A percentile compares a stretch with the other conserved stretches of the same genome.
Conservation (phyloP, 23 tunicate genomes). For the Ascidia mentula region DNA sequence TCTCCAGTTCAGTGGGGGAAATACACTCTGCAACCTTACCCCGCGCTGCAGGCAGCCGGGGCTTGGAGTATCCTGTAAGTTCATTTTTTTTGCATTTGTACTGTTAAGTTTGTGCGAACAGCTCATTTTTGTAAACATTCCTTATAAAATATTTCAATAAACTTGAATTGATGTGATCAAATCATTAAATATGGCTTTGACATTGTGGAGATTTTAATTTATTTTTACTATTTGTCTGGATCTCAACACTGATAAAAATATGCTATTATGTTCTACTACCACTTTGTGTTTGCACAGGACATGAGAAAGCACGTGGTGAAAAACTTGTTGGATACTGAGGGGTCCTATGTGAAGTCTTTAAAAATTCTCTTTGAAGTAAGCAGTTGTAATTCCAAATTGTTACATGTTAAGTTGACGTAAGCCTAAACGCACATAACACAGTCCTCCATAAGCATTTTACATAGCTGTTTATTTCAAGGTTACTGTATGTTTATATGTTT, state of each 20-base stretch:
- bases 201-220: no score
- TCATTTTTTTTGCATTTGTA: neutral
- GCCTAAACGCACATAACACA: no score
- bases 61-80: conserved; percentile 30
- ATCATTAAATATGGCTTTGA: no score
- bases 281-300: conserved; percentile 44
- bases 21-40: conserved; percentile 54
- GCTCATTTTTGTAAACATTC: no score
- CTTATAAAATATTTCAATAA: no score
- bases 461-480: no score
- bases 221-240: no score
- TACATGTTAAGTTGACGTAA: no score
- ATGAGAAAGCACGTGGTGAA: conserved; percentile 71
- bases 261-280: neutral
- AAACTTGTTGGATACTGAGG: conserved; percentile 71
- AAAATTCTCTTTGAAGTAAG: conserved; percentile 69
- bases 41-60: conserved; percentile 31
- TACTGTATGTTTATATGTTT: neutral
- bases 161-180: neutral
- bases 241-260: neutral
- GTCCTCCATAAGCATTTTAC: no score
- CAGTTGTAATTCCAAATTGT: no score
- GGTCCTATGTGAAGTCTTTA: conserved; percentile 72
- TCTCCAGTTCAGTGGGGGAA: conserved; percentile 32
- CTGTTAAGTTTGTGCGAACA: no score